A percentile compares a stretch with the other conserved stretches of the same genome.
These are phyloP conservation scores for Glandiceps talaboti DNA, from an alignment of 53 echinoderm and acorn worm species.

Conservation along the genomic window DNA sequence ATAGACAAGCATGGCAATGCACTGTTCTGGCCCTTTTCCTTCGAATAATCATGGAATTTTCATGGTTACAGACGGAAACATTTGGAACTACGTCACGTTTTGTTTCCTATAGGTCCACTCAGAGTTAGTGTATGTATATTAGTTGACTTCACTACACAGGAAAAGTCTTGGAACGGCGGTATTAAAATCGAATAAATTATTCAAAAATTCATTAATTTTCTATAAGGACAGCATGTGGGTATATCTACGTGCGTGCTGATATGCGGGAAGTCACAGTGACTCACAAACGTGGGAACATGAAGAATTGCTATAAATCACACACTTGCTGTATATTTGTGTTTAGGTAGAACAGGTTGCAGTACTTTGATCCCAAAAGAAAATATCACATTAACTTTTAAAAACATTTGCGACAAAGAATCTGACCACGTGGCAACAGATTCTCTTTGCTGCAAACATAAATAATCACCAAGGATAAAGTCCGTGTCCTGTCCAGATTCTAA, in stretches of 20 bases:
- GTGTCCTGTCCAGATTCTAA: background rate
- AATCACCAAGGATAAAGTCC: background rate
- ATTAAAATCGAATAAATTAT: no score
- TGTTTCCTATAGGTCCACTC: no score
- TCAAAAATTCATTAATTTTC: no score
- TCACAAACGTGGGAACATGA: background rate
- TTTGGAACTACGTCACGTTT: no score
- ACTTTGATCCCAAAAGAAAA: background rate
- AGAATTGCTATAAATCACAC: background rate
- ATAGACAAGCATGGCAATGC: background rate
- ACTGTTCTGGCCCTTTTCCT: no score
- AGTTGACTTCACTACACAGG: no score
- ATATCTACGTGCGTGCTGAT: background rate
- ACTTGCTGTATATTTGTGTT: background rate
- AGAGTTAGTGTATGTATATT: no score
- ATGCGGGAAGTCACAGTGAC: background rate
- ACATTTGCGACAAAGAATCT: background rate
- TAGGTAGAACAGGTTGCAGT: background rate
- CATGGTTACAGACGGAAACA: no score
- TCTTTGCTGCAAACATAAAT: no score
- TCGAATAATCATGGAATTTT: no score
- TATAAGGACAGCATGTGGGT: no score
- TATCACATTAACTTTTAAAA: background rate
- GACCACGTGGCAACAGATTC: background rate
- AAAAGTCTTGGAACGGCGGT: no score